Evolutionary conservation across 2,113 vertebrate genomes (phyloP), one percentile per base, ranked within the genome.

Genomic region (Megalops atlanticus): DNA sequence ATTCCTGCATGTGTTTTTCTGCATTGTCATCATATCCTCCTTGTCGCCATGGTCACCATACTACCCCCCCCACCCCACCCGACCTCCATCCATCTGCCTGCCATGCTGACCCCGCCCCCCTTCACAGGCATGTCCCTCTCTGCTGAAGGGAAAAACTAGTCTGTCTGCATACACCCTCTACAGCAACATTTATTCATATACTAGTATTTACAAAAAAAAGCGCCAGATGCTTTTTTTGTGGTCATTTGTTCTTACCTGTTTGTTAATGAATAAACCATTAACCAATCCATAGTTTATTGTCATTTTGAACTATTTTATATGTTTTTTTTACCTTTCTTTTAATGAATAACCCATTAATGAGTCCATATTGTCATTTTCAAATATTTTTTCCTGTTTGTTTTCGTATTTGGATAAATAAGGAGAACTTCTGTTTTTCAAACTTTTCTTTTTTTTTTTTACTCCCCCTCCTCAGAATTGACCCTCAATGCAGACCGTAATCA

Each of bases 1-100:
- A 99, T 95, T 98, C 92, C 95, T 97, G 97, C 97, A 97, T 95
- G 96, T 92, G 91, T 96, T 95, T 92, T 94, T 85, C 87, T 85
- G 85, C 90, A 88, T 85, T 71, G 24, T 71, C 54, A 49, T 54
- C 38, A 58, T 31, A 39, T 78, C 52, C 68, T 40, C 76, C 38
- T n/a, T 36, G 3, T 76, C 69, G 35, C 86, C 88, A 88, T 84
- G 24, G 85, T 81, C 74, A 81, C 75, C 76, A 74, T 27, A 52
- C 73, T 39, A 49, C 73, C 15, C 69, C 49, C 41, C 73, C 33
- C 74, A n/a, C n/a, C n/a, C n/a, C n/a, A n/a, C 64, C 40, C 24
- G 16, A 2, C 14, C 43, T 71, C 82, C 82, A n/a, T n/a, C 76
- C 93, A 90, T 84, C 90, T 91, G 91, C 92, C 92, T 92, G 90